These are phyloP conservation scores for Mylabris sibirica DNA, from an alignment of 2,888 invertebrate genomes.

Conservation along the genomic window DNA sequence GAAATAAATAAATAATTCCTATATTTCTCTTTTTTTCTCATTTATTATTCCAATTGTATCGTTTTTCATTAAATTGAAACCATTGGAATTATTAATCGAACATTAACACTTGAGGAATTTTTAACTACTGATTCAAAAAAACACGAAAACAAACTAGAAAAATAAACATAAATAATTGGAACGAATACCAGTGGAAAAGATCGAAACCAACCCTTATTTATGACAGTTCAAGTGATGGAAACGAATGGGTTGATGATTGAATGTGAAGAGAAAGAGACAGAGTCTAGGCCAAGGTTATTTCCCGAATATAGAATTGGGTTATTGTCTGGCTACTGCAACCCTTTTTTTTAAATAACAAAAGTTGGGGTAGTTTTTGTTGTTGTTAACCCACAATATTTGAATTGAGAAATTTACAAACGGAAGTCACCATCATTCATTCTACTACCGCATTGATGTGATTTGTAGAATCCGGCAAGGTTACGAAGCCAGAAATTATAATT, in stretches of 20 bases:
- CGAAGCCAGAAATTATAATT: conserved; percentile 13
- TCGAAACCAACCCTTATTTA: background rate
- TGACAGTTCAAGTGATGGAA: background rate
- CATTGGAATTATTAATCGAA: conserved; percentile 55
- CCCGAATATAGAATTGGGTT: conserved; percentile 13
- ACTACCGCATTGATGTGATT: background rate
- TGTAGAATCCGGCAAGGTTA: conserved; percentile 9
- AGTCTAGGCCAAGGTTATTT: conserved; percentile 29
- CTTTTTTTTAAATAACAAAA: background rate
- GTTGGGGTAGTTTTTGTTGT: background rate
- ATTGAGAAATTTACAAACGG: conserved; percentile 4
- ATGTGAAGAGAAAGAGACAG: background rate
- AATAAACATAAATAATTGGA: conserved; percentile 16
- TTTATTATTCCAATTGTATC: conserved; percentile 28
- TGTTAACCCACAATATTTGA: background rate
- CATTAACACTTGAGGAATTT: conserved; percentile 50
- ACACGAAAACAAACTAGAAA: conserved; percentile 30
- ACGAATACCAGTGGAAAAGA: background rate
- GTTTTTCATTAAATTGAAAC: conserved; percentile 43
- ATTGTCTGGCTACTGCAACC: background rate
- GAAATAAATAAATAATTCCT: conserved; percentile 48
- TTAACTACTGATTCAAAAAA: conserved; percentile 28
- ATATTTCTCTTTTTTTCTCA: conserved; percentile 39
- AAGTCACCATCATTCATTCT: background rate
- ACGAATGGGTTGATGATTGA: background rate